Percentiles rank a stretch among this genome's conserved stretches.
Evolutionary conservation across 2,113 vertebrate genomes (phyloP).

Genomic region (Ochotona princeps): DNA sequence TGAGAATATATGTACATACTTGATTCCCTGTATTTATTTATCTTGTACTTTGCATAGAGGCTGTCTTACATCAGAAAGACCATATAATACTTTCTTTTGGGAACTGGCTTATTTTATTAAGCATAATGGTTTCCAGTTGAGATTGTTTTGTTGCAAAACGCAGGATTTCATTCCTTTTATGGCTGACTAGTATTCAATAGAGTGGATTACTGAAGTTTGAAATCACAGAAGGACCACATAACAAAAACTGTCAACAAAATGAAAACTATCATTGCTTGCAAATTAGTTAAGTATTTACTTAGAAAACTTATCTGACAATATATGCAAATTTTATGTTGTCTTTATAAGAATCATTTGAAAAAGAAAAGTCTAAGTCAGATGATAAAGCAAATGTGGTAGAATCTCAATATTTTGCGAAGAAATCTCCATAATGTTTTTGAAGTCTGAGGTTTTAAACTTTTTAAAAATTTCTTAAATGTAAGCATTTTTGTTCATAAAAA

Average conservation of each 20-base stretch:
- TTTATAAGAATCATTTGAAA: not conserved
- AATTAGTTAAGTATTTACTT: not conserved
- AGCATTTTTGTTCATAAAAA: not conserved
- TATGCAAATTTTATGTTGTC: not conserved
- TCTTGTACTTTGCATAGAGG: no score
- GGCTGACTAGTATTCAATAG: not conserved
- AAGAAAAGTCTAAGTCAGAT: not conserved
- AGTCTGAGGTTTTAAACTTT: not conserved
- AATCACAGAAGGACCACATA: not conserved
- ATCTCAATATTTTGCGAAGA: not conserved
- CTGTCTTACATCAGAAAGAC: no score
- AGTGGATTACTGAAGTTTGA: not conserved
- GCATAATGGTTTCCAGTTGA: no score
- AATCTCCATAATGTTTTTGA: no score
- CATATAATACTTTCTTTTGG: no score
- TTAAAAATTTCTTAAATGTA: slow-evolving; percentile 14
- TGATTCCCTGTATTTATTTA: no score
- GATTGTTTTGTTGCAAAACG: no score
- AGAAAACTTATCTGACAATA: not conserved
- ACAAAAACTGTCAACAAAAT: not conserved
- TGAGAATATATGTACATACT: no score
- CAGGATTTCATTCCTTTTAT: no score
- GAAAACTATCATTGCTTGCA: not conserved
- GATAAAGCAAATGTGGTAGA: not conserved
- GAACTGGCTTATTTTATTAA: no score